These are phyloP conservation scores for Coryphaenoides rupestris DNA, from an alignment of 2,113 vertebrate genomes.

Conservation along the genomic window DNA sequence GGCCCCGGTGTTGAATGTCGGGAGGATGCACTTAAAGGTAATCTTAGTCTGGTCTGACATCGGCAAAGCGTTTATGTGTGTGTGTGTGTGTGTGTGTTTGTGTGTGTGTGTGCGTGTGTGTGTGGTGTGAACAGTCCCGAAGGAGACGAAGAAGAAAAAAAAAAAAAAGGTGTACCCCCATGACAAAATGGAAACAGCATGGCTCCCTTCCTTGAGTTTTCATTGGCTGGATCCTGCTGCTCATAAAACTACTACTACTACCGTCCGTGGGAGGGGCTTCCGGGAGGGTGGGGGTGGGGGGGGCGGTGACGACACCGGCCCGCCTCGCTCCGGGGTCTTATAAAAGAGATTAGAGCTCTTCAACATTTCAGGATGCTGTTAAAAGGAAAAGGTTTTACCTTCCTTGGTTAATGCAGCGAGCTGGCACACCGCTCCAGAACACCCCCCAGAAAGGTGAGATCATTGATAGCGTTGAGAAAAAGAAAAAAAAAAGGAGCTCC, in stretches of 20 bases:
- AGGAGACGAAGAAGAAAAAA: background rate
- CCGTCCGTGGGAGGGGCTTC: conserved; percentile 23
- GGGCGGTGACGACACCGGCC: conserved; percentile 38
- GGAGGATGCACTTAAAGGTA: too few species aligned
- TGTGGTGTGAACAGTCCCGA: background rate
- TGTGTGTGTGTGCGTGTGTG: too few species aligned
- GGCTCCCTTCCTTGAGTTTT: conserved; percentile 13
- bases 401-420: conserved; percentile 33
- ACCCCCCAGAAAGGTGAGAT: conserved; percentile 32
- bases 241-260: conserved; percentile 55
- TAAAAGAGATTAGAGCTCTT: conserved; percentile 54
- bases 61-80: background rate
- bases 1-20: conserved; percentile 3
- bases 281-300: too few species aligned
- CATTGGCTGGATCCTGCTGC: conserved; percentile 27
- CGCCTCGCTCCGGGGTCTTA: conserved; percentile 54
- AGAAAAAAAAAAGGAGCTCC: conserved; percentile 5
- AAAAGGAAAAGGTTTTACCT: conserved; percentile 27
- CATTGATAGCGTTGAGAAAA: conserved; percentile 35
- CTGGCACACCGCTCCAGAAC: conserved; percentile 20
- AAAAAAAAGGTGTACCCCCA: conserved; percentile 9
- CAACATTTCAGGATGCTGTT: conserved; percentile 49
- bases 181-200: conserved; percentile 39
- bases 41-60: background rate
- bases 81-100: background rate